phyloP scores from a whole-genome alignment of 2,113 vertebrate genomes.

The Tamias sibiricus region DNA sequence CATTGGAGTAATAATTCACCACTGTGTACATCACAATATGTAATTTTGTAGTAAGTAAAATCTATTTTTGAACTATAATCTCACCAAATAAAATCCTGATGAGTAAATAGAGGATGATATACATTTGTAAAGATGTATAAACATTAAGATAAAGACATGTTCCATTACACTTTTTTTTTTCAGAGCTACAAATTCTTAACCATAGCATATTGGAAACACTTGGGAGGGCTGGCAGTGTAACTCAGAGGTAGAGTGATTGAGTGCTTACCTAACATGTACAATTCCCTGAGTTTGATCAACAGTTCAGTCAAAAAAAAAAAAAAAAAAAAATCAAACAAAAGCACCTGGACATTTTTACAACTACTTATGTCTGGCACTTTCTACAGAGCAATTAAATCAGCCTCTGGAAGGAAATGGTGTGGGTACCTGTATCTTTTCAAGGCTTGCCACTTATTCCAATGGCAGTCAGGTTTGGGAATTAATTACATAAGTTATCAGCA shows the following conservation, averaged over 20 bases:
- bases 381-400: neutral
- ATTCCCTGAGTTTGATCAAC: too few species aligned
- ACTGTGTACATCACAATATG: neutral
- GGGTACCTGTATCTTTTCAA: neutral
- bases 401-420: neutral
- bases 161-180: neutral
- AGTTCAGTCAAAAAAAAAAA: rapidly evolving
- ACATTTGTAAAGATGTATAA: neutral
- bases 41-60: neutral
- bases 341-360: neutral
- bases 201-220: neutral
- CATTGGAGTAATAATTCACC: neutral
- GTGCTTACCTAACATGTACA: neutral
- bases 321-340: neutral
- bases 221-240: neutral
- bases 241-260: neutral
- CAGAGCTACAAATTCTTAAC: neutral
- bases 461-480: neutral
- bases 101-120: neutral
- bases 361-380: neutral
- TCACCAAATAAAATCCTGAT: neutral
- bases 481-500: neutral
- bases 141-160: neutral
- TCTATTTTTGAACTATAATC: neutral
- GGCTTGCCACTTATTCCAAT: neutral